Evolutionary conservation across 2,888 invertebrate species (phyloP).

Genomic region (Epistrophella euchroma): DNA sequence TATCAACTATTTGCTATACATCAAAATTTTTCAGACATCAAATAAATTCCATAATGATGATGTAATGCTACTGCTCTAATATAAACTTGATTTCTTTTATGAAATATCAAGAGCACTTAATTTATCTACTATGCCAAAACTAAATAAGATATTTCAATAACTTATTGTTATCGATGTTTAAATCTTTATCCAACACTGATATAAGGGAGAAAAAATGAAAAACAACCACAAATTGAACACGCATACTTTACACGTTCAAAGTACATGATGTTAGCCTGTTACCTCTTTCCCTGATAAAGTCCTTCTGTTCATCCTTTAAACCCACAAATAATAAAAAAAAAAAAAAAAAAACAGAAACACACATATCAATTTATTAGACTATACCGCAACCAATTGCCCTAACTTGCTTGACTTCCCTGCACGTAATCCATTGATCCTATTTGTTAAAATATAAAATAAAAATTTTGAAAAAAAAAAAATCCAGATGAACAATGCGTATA

Average conservation of each 20-base stretch:
- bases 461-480: constrained; percentile 49
- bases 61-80: neutral
- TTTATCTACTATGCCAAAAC: neutral
- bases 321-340: neutral
- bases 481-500: constrained; percentile 63
- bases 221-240: constrained; percentile 21
- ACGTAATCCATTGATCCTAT: constrained; percentile 73
- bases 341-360: neutral
- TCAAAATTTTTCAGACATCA: neutral
- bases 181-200: constrained; percentile 13
- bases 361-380: constrained; percentile 50
- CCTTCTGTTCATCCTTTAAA: neutral
- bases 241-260: constrained; percentile 16
- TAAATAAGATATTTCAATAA: constrained; percentile 27
- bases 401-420: constrained; percentile 35
- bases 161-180: constrained; percentile 24
- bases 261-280: constrained; percentile 14
- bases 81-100: neutral
- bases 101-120: neutral
- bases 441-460: constrained; percentile 56
- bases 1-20: too few relatives aligned
- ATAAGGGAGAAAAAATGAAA: constrained; percentile 3
- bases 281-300: neutral
- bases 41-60: neutral
- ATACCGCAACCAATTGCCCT: constrained; percentile 29